Percentiles rank a stretch among this genome's conserved stretches.
phyloP scores from a whole-genome alignment of 2,113 vertebrate genomes.

The Tachycineta bicolor region DNA sequence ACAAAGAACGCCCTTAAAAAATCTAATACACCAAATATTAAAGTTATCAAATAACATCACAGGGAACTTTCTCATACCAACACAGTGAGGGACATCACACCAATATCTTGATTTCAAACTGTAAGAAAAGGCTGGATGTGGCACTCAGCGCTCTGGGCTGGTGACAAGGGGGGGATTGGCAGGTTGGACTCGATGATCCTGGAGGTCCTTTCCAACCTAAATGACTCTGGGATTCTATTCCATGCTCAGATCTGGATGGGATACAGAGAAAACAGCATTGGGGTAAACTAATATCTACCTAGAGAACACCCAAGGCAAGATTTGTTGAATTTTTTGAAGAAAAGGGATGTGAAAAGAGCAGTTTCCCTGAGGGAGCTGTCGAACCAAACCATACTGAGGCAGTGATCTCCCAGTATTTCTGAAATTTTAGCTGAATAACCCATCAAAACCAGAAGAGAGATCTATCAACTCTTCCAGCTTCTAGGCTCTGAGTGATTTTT shows the following conservation, averaged over 20 bases:
- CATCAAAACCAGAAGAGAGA: background rate
- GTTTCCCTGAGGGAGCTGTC: background rate
- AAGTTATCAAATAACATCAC: background rate
- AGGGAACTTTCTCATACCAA: background rate
- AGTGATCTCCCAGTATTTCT: background rate
- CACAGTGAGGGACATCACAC: background rate
- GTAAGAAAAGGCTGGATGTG: background rate
- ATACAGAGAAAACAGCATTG: fast-evolving
- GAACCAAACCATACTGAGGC: background rate
- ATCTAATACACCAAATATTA: background rate
- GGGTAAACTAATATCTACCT: background rate
- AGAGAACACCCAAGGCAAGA: background rate
- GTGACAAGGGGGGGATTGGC: background rate
- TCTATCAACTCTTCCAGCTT: background rate
- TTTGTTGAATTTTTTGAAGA: background rate
- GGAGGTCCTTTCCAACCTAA: background rate
- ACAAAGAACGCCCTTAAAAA: background rate
- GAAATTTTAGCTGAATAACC: background rate
- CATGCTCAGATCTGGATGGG: background rate
- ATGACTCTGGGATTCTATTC: background rate
- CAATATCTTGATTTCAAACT: background rate
- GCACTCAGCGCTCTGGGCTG: background rate
- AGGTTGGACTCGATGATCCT: background rate
- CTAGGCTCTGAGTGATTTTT: background rate
- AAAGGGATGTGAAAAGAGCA: background rate